phyloP scores from a whole-genome alignment of 2,888 invertebrate genomes.

The Diadegma fenestrale region DNA sequence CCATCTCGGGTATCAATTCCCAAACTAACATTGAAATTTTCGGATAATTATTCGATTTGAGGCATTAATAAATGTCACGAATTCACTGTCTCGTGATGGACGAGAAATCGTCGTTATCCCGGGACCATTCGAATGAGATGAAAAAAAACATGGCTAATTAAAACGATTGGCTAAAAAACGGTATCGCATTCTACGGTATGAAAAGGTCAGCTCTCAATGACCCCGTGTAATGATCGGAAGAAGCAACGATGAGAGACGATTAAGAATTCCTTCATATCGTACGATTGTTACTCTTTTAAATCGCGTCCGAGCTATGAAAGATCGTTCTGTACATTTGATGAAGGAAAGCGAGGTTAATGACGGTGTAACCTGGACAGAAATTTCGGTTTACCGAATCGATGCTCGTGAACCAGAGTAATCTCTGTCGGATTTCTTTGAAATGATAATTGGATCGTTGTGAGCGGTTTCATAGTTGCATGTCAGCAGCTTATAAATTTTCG shows the following conservation, averaged over 20 bases:
- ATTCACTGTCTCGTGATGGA: constrained; percentile 33
- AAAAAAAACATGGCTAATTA: constrained; percentile 8
- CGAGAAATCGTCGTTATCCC: constrained; percentile 4
- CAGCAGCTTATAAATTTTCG: not conserved
- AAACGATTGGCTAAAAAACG: constrained; percentile 16
- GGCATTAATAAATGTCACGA: constrained; percentile 49
- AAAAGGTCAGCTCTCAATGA: constrained; percentile 11
- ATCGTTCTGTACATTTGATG: constrained; percentile 2
- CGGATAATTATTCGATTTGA: constrained; percentile 68
- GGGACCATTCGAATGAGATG: not conserved
- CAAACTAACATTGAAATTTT: constrained; percentile 34
- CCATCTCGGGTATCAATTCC: not conserved
- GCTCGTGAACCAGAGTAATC: not conserved
- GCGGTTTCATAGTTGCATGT: not conserved
- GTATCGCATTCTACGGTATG: not conserved
- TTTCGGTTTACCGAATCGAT: not conserved
- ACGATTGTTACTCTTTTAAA: not conserved
- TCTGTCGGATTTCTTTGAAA: not conserved
- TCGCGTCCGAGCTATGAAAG: not conserved
- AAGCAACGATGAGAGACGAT: constrained; percentile 10
- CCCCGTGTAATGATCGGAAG: constrained; percentile 12
- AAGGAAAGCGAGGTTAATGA: constrained; percentile 16
- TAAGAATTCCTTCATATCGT: not conserved
- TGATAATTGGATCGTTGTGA: not conserved
- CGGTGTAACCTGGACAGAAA: not conserved